Base-by-base conservation (phyloP, 2,797 vertebrate genomes). In the Melanotaenia trifasciata region DNA sequence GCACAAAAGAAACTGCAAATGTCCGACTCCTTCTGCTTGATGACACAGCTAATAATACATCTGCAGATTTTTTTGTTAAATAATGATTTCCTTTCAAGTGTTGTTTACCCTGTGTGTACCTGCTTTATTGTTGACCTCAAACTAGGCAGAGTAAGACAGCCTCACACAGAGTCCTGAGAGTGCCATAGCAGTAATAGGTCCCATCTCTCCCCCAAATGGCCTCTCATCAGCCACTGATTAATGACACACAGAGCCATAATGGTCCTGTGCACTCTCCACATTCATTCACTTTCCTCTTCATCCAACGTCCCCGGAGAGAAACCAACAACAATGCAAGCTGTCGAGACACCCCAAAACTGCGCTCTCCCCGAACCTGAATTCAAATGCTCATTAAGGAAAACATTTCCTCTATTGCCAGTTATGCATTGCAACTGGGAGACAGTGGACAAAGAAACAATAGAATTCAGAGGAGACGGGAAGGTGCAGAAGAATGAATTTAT, bases 141-240 rank as follows among this genome's bases (percentile, higher is more conserved):
- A 74, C 83, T 10, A 75, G 67, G 74, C 78, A 78, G 76, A 58
- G 69, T 70, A 26, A 67, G 77, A 82, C 58, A 79, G 78, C 72
- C 77, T 75, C 40, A 51, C 57, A 68, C 54, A 18, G 58, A 79
- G 88, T 83, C 86, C 90, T 81, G 63, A 83, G 89, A 88, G 89
- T 67, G 54, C 84, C 68, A 36, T 81, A 53, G 84, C 74, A 40
- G 84, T 88, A 90, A 92, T 84, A 73, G 87, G 76, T 79, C 78
- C 84, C 86, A 79, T 88, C 88, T 86, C 84, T 79, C 72, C 79
- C 73, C 77, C 86, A 83, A 84, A 87, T 90, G 79, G 80, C 82
- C 80, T 86, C 88, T 90, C 90, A 90, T 93, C 90, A 91, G 75
- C 73, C 7, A 16, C 91, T 92, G 92, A 94, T 92, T 93, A 91